These are phyloP conservation scores for Drosophila tropicalis DNA, from an alignment of 1,140 invertebrate species.

Conservation along the genomic window DNA sequence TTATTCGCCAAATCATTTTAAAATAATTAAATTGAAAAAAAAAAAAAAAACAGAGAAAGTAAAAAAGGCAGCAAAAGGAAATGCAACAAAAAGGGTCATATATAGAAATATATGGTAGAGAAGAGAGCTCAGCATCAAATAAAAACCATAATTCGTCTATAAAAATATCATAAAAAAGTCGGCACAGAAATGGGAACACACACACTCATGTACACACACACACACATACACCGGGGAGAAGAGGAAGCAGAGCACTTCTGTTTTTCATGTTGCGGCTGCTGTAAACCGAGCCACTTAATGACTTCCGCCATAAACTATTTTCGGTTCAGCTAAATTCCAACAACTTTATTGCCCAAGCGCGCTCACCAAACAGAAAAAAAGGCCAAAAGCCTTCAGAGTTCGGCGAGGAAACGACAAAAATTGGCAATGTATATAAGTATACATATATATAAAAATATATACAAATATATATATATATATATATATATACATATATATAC, in stretches of 20 bases:
- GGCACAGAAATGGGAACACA: conserved; percentile 46
- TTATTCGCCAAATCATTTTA: conserved; percentile 72
- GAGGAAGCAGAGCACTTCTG: conserved; percentile 69
- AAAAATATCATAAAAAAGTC: conserved; percentile 78
- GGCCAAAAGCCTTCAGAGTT: conserved; percentile 27
- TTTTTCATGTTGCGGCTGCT: conserved; percentile 81
- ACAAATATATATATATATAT: conserved; percentile 17
- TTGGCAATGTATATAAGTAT: conserved; percentile 53
- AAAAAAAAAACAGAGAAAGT: conserved; percentile 16
- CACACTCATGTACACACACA: conserved; percentile 12
- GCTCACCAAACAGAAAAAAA: conserved; percentile 30
- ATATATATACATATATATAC: conserved; percentile 13
- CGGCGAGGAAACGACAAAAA: conserved; percentile 70
- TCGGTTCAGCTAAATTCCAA: conserved; percentile 82
- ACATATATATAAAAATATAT: conserved; percentile 27
- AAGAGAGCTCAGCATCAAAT: conserved; percentile 61
- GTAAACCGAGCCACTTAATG: conserved; percentile 82
- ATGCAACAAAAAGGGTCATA: conserved; percentile 61
- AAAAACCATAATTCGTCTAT: conserved; percentile 82
- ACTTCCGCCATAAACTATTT: conserved; percentile 82
- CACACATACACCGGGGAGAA: conserved; percentile 23
- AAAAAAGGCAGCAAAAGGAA: conserved; percentile 32
- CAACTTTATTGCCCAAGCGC: conserved; percentile 74
- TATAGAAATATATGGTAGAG: conserved; percentile 19
- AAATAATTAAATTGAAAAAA: conserved; percentile 72